Evolutionary conservation across 2,113 vertebrate genomes (phyloP), one percentile per base, ranked within the genome.

Genomic region (Acrocephalus kingi): DNA sequence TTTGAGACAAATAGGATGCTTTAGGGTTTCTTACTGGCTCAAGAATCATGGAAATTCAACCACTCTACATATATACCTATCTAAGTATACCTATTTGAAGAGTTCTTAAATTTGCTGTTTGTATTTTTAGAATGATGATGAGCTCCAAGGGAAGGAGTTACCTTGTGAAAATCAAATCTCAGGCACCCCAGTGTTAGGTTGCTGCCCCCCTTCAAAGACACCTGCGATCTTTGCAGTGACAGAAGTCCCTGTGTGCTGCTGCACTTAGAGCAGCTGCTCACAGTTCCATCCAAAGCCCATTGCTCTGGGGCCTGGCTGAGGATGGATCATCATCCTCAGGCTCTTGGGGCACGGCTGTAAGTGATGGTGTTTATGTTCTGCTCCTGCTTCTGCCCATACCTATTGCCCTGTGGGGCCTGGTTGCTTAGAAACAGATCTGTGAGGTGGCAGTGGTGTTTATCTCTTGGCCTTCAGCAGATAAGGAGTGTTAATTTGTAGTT

Each of bases 341-440:
- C n/a, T 82, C 25, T 25, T 61, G 51, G 52, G 54, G 48, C 56
- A 48, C 62, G 64, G 73, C 68, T 4, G 0, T 37, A 41, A 67
- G 51, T 33, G 71, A 10, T 59, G 59, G n/a, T 64, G 41, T 84
- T 90, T 45, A 18, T 37, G 74, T 2, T 25, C 12, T 89, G 25
- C 11, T 5, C 1, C 39, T 87, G 18, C n/a, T 62, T 46, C 25
- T 93, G 52, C 43, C 64, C 52, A 0, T 84, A 11, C 58, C 77
- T 74, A 0, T 17, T 72, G 62, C 71, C 31, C 66, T 75, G 69
- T 85, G 46, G 43, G 52, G 58, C 33, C 28, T 69, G 67, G 84
- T 93, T 95, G 93, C 94, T 91, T 94, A 74, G 94, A 24, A 84
- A 83, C 84, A 62, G 66, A 33, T 69, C 31, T 52, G 28, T 66